phyloP scores from a whole-genome alignment of 2,113 vertebrate species.

The Dermatemys mawii region DNA sequence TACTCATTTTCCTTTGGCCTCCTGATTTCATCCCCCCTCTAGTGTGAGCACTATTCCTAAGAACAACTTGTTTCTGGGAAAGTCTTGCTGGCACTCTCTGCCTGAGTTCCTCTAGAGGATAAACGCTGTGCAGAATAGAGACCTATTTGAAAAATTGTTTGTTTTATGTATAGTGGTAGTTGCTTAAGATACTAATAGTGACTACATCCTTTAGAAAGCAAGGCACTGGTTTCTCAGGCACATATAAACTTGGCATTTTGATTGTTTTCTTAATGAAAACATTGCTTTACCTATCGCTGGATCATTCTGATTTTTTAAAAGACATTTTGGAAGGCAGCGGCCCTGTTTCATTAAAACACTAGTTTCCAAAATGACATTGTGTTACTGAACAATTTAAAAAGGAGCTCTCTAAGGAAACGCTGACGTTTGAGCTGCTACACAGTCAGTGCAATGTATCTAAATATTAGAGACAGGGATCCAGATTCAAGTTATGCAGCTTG shows the following conservation, averaged over 20 bases:
- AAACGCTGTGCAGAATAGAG: background rate
- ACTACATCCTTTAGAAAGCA: slow-evolving; percentile 33
- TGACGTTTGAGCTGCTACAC: background rate
- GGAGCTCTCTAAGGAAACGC: background rate
- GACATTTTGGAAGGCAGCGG: background rate
- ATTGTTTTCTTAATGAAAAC: slow-evolving; percentile 19
- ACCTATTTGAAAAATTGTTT: slow-evolving; percentile 30
- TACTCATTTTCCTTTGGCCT: slow-evolving; percentile 61
- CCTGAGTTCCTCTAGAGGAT: slow-evolving; percentile 43
- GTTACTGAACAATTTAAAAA: background rate
- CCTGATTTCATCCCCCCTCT: slow-evolving; percentile 22
- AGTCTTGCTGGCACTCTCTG: slow-evolving; percentile 37
- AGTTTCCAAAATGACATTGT: background rate
- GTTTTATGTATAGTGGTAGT: background rate
- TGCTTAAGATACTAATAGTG: slow-evolving; percentile 33
- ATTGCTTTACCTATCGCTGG: background rate
- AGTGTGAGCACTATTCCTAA: slow-evolving; percentile 24
- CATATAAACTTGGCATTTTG: slow-evolving; percentile 15
- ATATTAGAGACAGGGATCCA: slow-evolving; percentile 3
- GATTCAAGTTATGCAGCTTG: background rate
- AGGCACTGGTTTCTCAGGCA: slow-evolving; percentile 11
- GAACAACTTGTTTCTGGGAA: slow-evolving; percentile 56
- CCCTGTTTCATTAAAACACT: background rate
- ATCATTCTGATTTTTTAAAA: background rate
- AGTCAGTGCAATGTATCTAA: background rate